These are phyloP conservation scores for Drosophila nikananu DNA, from an alignment of 1,140 invertebrate genomes.

Conservation along the genomic window DNA sequence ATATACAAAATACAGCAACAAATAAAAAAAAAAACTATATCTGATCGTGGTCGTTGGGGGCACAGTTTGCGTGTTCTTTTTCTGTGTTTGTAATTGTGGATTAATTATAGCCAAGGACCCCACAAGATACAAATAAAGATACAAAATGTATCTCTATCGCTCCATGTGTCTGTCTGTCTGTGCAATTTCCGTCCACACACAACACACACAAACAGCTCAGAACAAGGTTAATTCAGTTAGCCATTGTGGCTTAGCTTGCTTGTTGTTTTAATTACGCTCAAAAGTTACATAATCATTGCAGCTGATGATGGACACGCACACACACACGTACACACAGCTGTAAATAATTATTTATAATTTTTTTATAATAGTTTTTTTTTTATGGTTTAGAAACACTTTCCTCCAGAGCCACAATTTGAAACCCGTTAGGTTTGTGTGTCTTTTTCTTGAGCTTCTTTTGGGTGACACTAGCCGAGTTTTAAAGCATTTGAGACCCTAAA, in stretches of 20 bases:
- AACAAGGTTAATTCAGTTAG: conserved; percentile 82
- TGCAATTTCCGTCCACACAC: conserved; percentile 69
- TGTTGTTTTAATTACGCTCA: conserved; percentile 74
- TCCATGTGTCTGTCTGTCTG: conserved; percentile 48
- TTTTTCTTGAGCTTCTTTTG: conserved; percentile 13
- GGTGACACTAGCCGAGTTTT: conserved; percentile 29
- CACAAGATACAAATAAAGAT: conserved; percentile 80
- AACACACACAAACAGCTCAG: conserved; percentile 9
- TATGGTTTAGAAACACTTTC: conserved; percentile 27
- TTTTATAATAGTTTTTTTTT: neutral
- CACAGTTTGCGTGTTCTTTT: conserved; percentile 42
- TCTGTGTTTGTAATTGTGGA: conserved; percentile 75
- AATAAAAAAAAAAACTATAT: conserved; percentile 38
- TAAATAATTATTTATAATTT: conserved; percentile 5
- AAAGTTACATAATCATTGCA: conserved; percentile 72
- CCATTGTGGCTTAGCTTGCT: conserved; percentile 52
- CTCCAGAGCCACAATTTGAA: neutral
- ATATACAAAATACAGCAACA: neutral
- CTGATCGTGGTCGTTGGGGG: conserved; percentile 60
- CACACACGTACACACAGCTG: conserved; percentile 11
- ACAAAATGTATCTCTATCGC: conserved; percentile 72
- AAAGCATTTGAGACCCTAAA: conserved; percentile 9
- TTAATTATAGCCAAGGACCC: conserved; percentile 80
- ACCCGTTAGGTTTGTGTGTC: conserved; percentile 18
- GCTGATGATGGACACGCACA: conserved; percentile 66